Percentiles rank a stretch among this genome's conserved stretches.
Evolutionary conservation across 2,113 vertebrate species (phyloP).

Genomic region (Ibidorhyncha struthersii): DNA sequence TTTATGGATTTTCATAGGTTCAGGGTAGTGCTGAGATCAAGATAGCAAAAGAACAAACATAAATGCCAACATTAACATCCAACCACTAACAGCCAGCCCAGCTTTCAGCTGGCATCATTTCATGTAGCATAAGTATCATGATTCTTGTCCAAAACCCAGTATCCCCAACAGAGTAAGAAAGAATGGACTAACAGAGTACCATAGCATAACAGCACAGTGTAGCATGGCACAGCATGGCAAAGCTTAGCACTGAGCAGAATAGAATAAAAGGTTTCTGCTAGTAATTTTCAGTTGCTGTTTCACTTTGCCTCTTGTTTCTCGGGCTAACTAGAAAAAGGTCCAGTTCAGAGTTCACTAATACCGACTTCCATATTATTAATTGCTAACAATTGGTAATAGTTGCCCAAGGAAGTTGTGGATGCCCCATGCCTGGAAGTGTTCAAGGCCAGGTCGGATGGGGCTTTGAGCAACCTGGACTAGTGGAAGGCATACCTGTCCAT

Average conservation of each 20-base stretch:
- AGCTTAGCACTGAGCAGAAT: not conserved
- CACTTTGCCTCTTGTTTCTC: not conserved
- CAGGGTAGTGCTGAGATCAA: not conserved
- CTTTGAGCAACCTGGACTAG: too few relatives aligned
- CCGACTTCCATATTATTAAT: not conserved
- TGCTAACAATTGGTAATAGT: not conserved
- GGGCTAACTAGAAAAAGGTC: not conserved
- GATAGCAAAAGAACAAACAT: not conserved
- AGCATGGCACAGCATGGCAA: too few relatives aligned
- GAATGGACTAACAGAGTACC: not conserved
- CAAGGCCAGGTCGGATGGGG: too few relatives aligned
- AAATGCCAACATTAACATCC: not conserved
- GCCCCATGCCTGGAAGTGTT: too few relatives aligned
- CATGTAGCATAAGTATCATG: not conserved
- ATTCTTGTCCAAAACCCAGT: not conserved
- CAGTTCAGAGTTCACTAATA: not conserved
- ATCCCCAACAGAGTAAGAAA: not conserved
- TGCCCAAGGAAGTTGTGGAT: too few relatives aligned
- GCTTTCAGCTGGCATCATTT: not conserved
- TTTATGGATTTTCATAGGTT: not conserved
- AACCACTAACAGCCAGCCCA: not conserved
- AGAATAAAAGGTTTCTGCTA: not conserved
- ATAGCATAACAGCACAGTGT: rapidly evolving
- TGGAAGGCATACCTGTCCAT: too few relatives aligned
- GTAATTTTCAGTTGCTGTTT: not conserved